phyloP scores from a whole-genome alignment of 2,113 vertebrate genomes.

The Leucopsar rothschildi region DNA sequence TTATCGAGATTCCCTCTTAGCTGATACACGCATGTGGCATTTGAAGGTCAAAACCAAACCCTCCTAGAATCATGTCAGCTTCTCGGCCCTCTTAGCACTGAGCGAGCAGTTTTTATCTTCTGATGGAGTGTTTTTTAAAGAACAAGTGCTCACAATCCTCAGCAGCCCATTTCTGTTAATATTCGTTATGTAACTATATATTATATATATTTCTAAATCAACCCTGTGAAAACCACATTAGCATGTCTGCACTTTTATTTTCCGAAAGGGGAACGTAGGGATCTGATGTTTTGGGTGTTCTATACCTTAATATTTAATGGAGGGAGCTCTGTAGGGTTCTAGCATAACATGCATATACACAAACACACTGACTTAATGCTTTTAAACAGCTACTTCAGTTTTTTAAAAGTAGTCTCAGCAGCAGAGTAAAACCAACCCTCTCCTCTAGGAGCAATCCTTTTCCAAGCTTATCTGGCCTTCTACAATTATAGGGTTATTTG shows the following conservation, averaged over 20 bases:
- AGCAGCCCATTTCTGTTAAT: constrained; percentile 62
- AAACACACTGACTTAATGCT: constrained; percentile 63
- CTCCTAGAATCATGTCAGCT: constrained; percentile 52
- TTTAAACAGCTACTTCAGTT: constrained; percentile 66
- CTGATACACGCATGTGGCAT: constrained; percentile 73
- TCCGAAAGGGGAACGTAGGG: constrained; percentile 53
- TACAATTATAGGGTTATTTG: not conserved
- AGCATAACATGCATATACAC: constrained; percentile 27
- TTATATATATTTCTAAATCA: constrained; percentile 66
- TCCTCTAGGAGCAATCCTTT: constrained; percentile 22
- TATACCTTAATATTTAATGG: constrained; percentile 57
- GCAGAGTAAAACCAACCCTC: not conserved
- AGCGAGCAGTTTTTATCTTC: constrained; percentile 68
- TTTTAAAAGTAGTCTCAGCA: constrained; percentile 29
- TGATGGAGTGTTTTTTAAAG: constrained; percentile 37
- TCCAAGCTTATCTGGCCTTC: constrained; percentile 57
- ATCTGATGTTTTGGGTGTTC: constrained; percentile 48
- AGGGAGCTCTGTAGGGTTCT: constrained; percentile 68
- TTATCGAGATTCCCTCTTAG: constrained; percentile 65
- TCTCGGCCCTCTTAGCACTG: constrained; percentile 71
- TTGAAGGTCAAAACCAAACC: constrained; percentile 57
- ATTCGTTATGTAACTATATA: constrained; percentile 57
- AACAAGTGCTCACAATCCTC: constrained; percentile 48
- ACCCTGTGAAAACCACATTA: constrained; percentile 48
- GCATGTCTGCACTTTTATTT: constrained; percentile 69